A percentile compares a stretch with the other conserved stretches of the same genome.
Conservation (phyloP, 2,797 vertebrate species). For the Rousettus madagascariensis region DNA sequence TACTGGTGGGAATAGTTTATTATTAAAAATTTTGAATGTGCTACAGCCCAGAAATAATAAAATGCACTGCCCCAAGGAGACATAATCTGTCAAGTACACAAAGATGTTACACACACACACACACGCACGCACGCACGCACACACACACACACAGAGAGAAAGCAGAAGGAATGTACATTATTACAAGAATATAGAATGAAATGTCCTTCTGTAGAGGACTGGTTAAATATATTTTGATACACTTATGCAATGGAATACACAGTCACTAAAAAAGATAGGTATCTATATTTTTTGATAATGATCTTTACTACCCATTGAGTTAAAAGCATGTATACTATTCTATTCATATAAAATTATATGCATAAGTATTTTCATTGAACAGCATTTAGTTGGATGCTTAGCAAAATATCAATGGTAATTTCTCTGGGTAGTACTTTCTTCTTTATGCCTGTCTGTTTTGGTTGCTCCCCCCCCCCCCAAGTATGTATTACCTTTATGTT, state of each 20-base stretch:
- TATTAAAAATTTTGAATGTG: not conserved
- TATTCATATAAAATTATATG: not conserved
- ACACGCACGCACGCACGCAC: not conserved
- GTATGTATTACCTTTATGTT: not conserved
- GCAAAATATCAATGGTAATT: not conserved
- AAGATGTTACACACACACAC: not conserved
- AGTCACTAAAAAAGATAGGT: not conserved
- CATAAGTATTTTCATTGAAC: not conserved
- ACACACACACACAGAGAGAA: not conserved
- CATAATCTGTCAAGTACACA: not conserved
- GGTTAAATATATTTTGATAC: not conserved
- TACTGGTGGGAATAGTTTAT: not conserved
- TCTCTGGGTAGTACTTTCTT: not conserved
- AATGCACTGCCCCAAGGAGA: not conserved
- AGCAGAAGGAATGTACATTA: not conserved
- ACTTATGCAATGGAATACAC: not conserved
- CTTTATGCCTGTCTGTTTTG: not conserved
- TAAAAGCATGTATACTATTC: not conserved
- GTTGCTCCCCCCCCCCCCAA: not conserved
- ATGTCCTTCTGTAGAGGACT: not conserved
- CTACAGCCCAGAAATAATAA: not conserved
- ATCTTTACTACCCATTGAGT: not conserved
- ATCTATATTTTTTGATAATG: not conserved
- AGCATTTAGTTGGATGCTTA: not conserved
- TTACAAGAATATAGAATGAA: constrained; percentile 26